These are phyloP conservation scores for Papilio demoleus DNA, from an alignment of 2,888 invertebrate species.

Conservation along the genomic window DNA sequence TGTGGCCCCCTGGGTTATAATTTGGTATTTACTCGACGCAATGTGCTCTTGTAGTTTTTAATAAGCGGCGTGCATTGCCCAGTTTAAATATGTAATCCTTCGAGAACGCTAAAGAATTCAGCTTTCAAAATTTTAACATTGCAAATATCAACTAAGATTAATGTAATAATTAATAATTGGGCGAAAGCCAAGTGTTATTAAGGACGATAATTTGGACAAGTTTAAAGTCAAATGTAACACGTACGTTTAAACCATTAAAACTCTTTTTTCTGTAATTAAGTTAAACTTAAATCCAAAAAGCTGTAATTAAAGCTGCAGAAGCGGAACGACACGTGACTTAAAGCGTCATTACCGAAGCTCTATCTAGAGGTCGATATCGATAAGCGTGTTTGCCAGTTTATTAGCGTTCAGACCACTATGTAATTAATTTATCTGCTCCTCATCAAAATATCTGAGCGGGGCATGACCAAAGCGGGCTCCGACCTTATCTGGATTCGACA, in stretches of 20 bases:
- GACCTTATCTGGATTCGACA: conserved; percentile 48
- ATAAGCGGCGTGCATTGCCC: conserved; percentile 7
- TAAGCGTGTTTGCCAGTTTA: conserved; percentile 67
- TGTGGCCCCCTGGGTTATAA: conserved; percentile 33
- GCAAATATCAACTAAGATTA: neutral
- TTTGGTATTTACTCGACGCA: conserved; percentile 33
- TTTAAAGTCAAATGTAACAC: too few species aligned
- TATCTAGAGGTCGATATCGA: conserved; percentile 61
- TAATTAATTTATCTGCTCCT: conserved; percentile 76
- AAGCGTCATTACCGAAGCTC: conserved; percentile 37
- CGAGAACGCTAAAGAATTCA: neutral
- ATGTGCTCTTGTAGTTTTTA: conserved; percentile 27
- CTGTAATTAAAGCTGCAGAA: conserved; percentile 9
- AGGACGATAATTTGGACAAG: too few species aligned
- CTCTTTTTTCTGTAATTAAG: conserved; percentile 5
- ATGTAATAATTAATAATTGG: neutral
- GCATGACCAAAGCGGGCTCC: conserved; percentile 61
- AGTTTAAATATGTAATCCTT: conserved; percentile 9
- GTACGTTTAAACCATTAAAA: neutral
- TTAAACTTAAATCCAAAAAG: conserved; percentile 17
- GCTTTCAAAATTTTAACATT: neutral
- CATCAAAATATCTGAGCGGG: conserved; percentile 73
- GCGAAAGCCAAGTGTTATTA: too few species aligned
- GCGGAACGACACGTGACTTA: conserved; percentile 31
- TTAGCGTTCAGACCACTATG: conserved; percentile 59